Evolutionary conservation across 2,797 vertebrate genomes (phyloP), one percentile per base, ranked within the genome.

Genomic region (Cyprinella venusta): DNA sequence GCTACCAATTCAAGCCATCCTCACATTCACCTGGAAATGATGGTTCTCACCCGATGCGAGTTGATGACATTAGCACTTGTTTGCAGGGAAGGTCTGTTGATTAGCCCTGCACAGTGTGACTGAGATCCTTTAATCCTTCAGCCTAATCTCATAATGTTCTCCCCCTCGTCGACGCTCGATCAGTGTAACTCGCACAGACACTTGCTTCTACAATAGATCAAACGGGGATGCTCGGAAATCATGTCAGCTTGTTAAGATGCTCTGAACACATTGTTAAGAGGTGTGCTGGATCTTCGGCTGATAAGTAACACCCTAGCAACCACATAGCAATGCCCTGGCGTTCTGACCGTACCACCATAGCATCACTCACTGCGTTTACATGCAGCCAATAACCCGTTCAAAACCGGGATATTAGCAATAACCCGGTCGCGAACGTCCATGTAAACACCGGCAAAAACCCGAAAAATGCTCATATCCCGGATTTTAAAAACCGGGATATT

Each of bases 51-150:
- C 81, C 69, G 56, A 76, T 56, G 30, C 71, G 48, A 78, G 72
- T 7, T 84, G 85, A 86, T 84, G 56, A 77, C 67, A 81, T 84
- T 86, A 84, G 67, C 85, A 84, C 72, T 48, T 36, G 45, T 78
- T 81, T 76, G 77, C 45, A 40, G 59, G 24, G 45, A 30, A 26
- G 59, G 59, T 69, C 36, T 84, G 63, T 74, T 67, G 78, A 84
- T 81, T 65, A 84, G 40, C 56, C 21, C 56, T 48, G 6, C 64
- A 45, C 30, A 70, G 76, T 76, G 71, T 80, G 42, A 71, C 30
- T 36, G 64, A 59, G 78, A 84, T 86, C 72, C 85, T 81, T 84
- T 81, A 86, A 81, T 84, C 82, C 78, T 69, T 76, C 36, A 80
- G 77, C 42, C 77, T 76, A 80, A 86, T 82, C 85, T 80, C 65